These are phyloP conservation scores for Catostomus latipinnis DNA, from an alignment of 2,797 vertebrate genomes.

Conservation along the genomic window DNA sequence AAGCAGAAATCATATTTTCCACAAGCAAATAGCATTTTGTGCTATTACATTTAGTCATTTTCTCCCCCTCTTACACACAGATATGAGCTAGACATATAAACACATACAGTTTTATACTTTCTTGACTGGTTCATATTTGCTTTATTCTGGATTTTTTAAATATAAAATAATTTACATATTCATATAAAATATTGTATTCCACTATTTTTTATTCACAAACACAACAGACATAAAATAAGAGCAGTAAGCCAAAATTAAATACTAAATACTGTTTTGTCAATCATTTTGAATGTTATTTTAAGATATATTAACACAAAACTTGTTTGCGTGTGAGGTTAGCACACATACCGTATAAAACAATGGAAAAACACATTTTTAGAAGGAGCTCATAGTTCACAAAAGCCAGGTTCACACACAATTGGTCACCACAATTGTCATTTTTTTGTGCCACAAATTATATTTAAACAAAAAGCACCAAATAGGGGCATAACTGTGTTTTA, in stretches of 20 bases:
- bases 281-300: neutral
- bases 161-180: constrained; percentile 32
- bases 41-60: too few relatives aligned
- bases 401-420: neutral
- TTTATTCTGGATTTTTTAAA: constrained; percentile 3
- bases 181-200: constrained; percentile 27
- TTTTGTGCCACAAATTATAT: neutral
- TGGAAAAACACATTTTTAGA: constrained; percentile 3
- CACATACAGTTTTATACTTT: neutral
- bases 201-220: constrained; percentile 21
- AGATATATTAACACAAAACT: neutral
- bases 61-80: too few relatives aligned
- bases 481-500: too few relatives aligned
- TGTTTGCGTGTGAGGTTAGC: constrained; percentile 10
- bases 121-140: neutral
- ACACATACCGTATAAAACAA: constrained; percentile 11
- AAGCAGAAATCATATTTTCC: too few relatives aligned
- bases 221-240: constrained; percentile 14
- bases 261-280: neutral
- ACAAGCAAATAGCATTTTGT: too few relatives aligned
- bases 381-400: neutral
- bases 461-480: too few relatives aligned
- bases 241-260: constrained; percentile 12
- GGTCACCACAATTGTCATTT: neutral
- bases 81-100: too few relatives aligned